A percentile compares a stretch with the other conserved stretches of the same genome.
phyloP scores from a whole-genome alignment of 2,888 invertebrate genomes.

The Trilocha varians region DNA sequence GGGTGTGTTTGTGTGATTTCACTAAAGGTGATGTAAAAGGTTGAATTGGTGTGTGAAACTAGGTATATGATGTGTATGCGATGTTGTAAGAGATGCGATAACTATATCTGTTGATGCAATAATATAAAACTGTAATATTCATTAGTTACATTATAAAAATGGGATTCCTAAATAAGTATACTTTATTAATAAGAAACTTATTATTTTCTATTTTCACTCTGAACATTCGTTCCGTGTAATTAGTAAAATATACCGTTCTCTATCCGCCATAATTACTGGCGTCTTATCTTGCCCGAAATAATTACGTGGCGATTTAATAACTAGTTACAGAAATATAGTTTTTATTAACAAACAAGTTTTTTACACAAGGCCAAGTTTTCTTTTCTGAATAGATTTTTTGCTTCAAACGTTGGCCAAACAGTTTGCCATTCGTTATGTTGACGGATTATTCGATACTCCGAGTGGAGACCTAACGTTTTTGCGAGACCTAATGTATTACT shows the following conservation, averaged over 20 bases:
- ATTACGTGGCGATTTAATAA: not conserved
- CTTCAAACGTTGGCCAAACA: not conserved
- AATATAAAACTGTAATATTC: too few relatives aligned
- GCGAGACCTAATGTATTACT: not conserved
- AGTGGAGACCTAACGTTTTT: not conserved
- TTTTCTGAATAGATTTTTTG: slow-evolving; percentile 5
- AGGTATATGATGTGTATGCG: too few relatives aligned
- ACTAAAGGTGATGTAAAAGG: too few relatives aligned
- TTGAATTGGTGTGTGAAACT: too few relatives aligned
- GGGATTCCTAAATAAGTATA: too few relatives aligned
- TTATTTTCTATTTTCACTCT: not conserved
- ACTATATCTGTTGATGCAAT: too few relatives aligned
- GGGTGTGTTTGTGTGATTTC: too few relatives aligned
- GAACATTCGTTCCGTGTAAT: slow-evolving; percentile 2
- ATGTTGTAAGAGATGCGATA: too few relatives aligned
- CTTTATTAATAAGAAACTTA: too few relatives aligned
- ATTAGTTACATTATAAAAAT: too few relatives aligned
- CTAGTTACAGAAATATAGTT: not conserved
- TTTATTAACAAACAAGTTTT: slow-evolving; percentile 6
- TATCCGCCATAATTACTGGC: slow-evolving; percentile 6
- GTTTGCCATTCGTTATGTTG: slow-evolving; percentile 7
- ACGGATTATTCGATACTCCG: not conserved
- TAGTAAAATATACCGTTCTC: slow-evolving; percentile 4
- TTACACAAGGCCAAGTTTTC: slow-evolving; percentile 1
- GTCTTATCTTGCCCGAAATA: slow-evolving; percentile 2